Evolutionary conservation across 2,888 invertebrate species (phyloP).

Genomic region (Apantesis nais): DNA sequence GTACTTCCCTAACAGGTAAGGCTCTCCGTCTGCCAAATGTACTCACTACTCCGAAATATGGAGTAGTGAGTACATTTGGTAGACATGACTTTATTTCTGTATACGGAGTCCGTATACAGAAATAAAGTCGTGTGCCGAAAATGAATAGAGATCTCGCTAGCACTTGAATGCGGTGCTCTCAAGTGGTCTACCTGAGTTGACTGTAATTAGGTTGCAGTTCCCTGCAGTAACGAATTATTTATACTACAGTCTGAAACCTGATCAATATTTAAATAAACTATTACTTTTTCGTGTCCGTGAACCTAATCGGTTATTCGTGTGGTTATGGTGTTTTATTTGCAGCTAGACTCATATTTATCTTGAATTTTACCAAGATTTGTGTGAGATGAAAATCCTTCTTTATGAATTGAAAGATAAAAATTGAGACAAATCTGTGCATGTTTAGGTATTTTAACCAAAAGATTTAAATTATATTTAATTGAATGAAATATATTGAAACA

Average conservation of each 20-base stretch:
- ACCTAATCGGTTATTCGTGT: background rate
- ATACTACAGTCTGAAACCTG: constrained; percentile 2
- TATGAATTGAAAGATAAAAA: background rate
- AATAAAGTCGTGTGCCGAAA: constrained; percentile 21
- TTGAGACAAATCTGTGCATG: background rate
- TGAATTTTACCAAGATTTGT: background rate
- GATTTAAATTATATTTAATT: no score
- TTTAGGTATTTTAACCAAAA: no score
- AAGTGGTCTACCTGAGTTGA: constrained; percentile 43
- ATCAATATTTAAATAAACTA: background rate
- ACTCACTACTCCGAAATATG: constrained; percentile 3
- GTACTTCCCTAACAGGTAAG: background rate
- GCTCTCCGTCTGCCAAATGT: constrained; percentile 1
- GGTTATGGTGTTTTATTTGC: background rate
- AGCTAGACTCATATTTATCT: background rate
- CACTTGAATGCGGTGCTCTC: constrained; percentile 24
- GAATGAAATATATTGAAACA: no score
- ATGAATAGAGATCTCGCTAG: constrained; percentile 28
- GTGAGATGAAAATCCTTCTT: background rate
- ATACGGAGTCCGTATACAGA: background rate
- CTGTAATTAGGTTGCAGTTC: constrained; percentile 40
- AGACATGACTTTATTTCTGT: constrained; percentile 8
- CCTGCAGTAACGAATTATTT: constrained; percentile 30
- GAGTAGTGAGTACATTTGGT: no score
- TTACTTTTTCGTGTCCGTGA: background rate